Conservation (phyloP, 2,888 invertebrate genomes). For the Apotomis betuletana region DNA sequence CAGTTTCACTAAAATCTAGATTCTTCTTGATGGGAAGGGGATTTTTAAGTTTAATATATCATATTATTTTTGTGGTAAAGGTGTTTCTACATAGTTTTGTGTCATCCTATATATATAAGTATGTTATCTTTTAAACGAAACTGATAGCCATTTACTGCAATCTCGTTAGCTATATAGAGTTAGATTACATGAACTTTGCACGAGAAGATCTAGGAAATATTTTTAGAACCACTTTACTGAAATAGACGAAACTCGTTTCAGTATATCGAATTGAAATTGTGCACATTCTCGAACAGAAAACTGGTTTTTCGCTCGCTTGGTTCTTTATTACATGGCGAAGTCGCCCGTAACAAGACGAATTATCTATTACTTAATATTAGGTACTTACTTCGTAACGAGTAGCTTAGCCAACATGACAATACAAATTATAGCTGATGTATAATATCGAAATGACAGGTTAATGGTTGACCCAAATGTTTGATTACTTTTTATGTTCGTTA, state of each 20-base stretch:
- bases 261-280: not conserved
- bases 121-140: no score
- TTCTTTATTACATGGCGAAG: not conserved
- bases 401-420: conserved; percentile 4
- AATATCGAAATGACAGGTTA: not conserved
- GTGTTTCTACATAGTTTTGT: no score
- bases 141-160: no score
- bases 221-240: no score
- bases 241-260: not conserved
- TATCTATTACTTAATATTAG: conserved; percentile 1
- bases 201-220: no score
- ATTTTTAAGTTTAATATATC: no score
- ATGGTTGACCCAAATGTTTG: not conserved
- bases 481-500: not conserved
- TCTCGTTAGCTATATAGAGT: no score
- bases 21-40: no score
- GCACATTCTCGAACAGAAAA: not conserved
- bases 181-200: no score
- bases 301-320: not conserved
- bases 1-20: no score
- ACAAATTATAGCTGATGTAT: not conserved
- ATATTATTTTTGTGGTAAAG: no score
- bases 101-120: no score
- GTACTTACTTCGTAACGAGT: not conserved
- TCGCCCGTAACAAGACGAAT: not conserved